Percentiles rank a stretch among this genome's conserved stretches.
phyloP scores from a whole-genome alignment of 2,888 invertebrate genomes.

The Macaria notata region DNA sequence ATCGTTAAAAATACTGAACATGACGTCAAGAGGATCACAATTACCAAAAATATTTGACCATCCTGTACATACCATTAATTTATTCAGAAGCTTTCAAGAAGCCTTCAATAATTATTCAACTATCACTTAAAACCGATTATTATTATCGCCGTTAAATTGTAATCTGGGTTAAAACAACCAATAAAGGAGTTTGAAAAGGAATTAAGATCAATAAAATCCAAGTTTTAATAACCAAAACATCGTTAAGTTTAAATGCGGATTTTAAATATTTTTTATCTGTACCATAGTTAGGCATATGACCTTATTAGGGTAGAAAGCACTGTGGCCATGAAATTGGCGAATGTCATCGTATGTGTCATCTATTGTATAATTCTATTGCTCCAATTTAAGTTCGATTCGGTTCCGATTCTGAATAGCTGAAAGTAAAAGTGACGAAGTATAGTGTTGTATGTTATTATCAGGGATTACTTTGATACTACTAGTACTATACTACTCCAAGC shows the following conservation, averaged over 20 bases:
- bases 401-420: background rate
- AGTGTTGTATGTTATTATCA: too few relatives aligned
- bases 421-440: conserved; percentile 15
- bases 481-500: too few relatives aligned
- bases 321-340: conserved; percentile 19
- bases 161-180: conserved; percentile 10
- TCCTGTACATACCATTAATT: too few relatives aligned
- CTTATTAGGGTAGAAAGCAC: conserved; percentile 27
- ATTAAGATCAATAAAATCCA: conserved; percentile 12
- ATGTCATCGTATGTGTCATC: conserved; percentile 12
- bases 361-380: conserved; percentile 12
- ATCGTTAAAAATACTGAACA: too few relatives aligned
- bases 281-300: conserved; percentile 10
- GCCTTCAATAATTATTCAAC: background rate
- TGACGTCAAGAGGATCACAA: too few relatives aligned
- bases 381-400: conserved; percentile 8
- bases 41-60: too few relatives aligned
- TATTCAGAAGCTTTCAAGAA: too few relatives aligned
- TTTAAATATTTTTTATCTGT: background rate
- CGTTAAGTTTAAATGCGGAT: background rate
- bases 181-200: conserved; percentile 10
- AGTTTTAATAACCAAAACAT: conserved; percentile 6
- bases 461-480: too few relatives aligned
- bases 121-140: background rate
- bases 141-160: background rate